phyloP scores from a whole-genome alignment of 2,113 vertebrate genomes.

The Irena cyanogastra region DNA sequence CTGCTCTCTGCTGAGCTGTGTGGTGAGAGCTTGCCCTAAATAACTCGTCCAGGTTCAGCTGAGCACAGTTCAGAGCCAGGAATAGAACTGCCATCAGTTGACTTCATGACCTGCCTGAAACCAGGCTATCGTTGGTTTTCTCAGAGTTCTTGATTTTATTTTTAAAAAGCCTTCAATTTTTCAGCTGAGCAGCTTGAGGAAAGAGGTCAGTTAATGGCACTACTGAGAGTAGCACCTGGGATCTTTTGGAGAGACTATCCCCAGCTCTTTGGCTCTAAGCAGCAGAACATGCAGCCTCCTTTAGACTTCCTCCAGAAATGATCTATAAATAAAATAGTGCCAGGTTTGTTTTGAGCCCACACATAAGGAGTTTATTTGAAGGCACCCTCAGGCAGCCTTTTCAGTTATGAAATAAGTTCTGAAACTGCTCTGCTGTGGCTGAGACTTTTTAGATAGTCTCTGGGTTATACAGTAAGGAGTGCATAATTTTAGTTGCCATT shows the following conservation, averaged over 20 bases:
- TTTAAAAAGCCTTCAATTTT: slow-evolving; percentile 51
- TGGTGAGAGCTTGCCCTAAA: neutral
- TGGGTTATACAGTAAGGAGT: neutral
- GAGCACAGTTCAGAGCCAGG: neutral
- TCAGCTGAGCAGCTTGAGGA: slow-evolving; percentile 11
- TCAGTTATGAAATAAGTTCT: slow-evolving; percentile 32
- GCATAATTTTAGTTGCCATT: neutral
- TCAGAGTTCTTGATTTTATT: slow-evolving; percentile 30
- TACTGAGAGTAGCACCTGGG: slow-evolving; percentile 3
- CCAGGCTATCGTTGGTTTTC: slow-evolving; percentile 23
- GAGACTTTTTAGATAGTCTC: neutral
- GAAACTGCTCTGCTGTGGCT: neutral
- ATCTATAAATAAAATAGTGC: slow-evolving; percentile 35
- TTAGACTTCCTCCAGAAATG: slow-evolving; percentile 25
- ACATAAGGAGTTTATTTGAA: slow-evolving; percentile 44
- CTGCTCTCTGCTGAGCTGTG: neutral
- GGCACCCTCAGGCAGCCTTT: slow-evolving; percentile 34
- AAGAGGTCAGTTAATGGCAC: slow-evolving; percentile 10
- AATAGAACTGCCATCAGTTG: slow-evolving; percentile 37
- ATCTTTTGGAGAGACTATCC: slow-evolving; percentile 14
- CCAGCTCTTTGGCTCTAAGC: neutral
- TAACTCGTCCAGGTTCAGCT: neutral
- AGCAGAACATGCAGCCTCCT: neutral
- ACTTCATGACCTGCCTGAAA: slow-evolving; percentile 38
- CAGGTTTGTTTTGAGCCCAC: slow-evolving; percentile 31